Evolutionary conservation across 2,797 vertebrate genomes (phyloP).

Genomic region (Peromyscus attwateri): DNA sequence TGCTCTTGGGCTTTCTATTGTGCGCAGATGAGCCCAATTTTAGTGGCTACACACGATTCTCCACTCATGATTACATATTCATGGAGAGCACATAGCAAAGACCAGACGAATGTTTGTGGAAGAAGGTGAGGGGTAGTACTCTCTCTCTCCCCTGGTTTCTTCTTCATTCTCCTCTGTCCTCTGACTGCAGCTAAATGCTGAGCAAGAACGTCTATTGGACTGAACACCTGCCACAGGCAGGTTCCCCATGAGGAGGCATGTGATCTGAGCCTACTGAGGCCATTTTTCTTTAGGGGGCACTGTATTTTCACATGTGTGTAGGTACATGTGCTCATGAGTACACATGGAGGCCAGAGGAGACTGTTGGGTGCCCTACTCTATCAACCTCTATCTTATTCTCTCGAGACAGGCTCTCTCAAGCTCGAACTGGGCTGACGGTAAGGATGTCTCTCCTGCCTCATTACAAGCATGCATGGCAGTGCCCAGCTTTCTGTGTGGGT

Average conservation of each 20-base stretch:
- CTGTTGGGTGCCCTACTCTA: not conserved
- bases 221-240: not conserved
- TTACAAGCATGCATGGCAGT: not conserved
- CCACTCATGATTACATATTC: accelerated
- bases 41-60: not conserved
- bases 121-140: not conserved
- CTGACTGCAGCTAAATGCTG: not conserved
- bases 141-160: not conserved
- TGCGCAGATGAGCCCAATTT: not conserved
- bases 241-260: not conserved
- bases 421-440: not conserved
- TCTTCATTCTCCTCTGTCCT: not conserved
- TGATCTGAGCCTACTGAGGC: not conserved
- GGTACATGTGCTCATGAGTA: not conserved
- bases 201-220: not conserved
- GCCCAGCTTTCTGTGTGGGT: not conserved
- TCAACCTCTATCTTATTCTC: not conserved
- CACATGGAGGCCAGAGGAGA: not conserved
- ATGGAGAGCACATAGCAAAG: not conserved
- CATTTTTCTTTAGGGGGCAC: not conserved
- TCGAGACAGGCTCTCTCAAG: not conserved
- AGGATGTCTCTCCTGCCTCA: not conserved
- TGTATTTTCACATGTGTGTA: no score
- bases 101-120: not conserved
- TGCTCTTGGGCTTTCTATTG: not conserved